These are phyloP conservation scores for Fragum whitleyi DNA, from an alignment of 2,888 invertebrate genomes.

Conservation along the genomic window DNA sequence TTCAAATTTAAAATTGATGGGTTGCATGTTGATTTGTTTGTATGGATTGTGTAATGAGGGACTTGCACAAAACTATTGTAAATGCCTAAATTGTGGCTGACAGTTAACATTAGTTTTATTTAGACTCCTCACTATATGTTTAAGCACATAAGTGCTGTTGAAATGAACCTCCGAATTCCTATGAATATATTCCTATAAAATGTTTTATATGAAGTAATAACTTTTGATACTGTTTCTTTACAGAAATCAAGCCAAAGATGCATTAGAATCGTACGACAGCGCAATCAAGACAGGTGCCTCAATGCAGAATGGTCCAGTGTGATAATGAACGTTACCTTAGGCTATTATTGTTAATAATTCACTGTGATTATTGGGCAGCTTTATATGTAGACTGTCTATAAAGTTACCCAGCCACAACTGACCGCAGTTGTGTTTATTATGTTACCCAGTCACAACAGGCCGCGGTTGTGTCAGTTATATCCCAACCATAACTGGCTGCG, in stretches of 20 bases:
- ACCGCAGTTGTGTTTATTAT: slow-evolving; percentile 8
- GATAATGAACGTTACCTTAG: slow-evolving; percentile 46
- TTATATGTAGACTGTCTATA: slow-evolving; percentile 49
- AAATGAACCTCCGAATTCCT: too few species aligned
- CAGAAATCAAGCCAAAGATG: slow-evolving; percentile 78
- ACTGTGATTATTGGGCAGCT: slow-evolving; percentile 66
- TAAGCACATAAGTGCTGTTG: too few species aligned
- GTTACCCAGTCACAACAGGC: neutral
- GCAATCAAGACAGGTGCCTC: slow-evolving; percentile 59
- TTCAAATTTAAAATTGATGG: too few species aligned
- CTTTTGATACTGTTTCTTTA: slow-evolving; percentile 18
- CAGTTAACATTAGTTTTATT: too few species aligned
- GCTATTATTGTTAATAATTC: slow-evolving; percentile 1
- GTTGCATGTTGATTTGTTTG: too few species aligned
- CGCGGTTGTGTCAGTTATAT: too few species aligned
- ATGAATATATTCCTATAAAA: too few species aligned
- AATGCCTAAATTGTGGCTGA: too few species aligned
- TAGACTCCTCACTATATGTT: too few species aligned
- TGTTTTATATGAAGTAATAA: neutral
- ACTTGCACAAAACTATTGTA: too few species aligned
- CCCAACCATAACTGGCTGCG: neutral
- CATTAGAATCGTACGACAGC: slow-evolving; percentile 68
- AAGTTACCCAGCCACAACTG: neutral
- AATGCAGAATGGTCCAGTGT: slow-evolving; percentile 77
- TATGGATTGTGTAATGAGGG: too few species aligned